Conservation (phyloP, 2,888 invertebrate species). For the Hydroisotoma schaefferi region DNA sequence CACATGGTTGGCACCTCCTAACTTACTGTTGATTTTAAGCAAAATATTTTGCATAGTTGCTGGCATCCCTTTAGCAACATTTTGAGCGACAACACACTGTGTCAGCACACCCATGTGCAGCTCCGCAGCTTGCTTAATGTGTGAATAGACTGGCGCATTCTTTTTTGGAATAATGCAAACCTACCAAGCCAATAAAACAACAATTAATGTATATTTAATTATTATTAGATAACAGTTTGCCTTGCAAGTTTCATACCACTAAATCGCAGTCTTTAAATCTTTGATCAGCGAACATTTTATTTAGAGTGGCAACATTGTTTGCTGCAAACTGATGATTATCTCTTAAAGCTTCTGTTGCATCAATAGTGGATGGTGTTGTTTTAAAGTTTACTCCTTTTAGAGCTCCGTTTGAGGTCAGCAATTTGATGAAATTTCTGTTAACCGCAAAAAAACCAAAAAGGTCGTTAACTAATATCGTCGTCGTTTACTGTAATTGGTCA, state of each 20-base stretch:
- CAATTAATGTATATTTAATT: too few relatives aligned
- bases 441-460: background rate
- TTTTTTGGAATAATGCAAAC: slow-evolving; percentile 21
- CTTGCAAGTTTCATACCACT: too few relatives aligned
- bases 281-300: background rate
- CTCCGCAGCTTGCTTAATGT: slow-evolving; percentile 28
- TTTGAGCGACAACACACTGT: slow-evolving; percentile 50
- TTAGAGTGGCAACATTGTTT: slow-evolving; percentile 1
- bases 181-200: too few relatives aligned
- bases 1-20: slow-evolving; percentile 52
- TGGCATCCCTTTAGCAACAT: background rate
- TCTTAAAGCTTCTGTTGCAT: background rate
- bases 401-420: background rate
- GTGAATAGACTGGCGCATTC: slow-evolving; percentile 13
- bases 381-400: slow-evolving; percentile 13
- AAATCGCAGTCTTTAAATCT: slow-evolving; percentile 1
- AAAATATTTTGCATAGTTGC: slow-evolving; percentile 50
- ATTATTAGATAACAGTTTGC: too few relatives aligned
- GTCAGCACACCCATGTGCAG: slow-evolving; percentile 49
- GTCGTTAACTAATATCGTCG: too few relatives aligned
- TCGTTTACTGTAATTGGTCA: too few relatives aligned
- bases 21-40: slow-evolving; percentile 53
- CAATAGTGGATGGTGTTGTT: too few relatives aligned
- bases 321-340: background rate
- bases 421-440: background rate